Base-by-base conservation (phyloP, 2,888 invertebrate genomes). In the Meteorus colon region DNA sequence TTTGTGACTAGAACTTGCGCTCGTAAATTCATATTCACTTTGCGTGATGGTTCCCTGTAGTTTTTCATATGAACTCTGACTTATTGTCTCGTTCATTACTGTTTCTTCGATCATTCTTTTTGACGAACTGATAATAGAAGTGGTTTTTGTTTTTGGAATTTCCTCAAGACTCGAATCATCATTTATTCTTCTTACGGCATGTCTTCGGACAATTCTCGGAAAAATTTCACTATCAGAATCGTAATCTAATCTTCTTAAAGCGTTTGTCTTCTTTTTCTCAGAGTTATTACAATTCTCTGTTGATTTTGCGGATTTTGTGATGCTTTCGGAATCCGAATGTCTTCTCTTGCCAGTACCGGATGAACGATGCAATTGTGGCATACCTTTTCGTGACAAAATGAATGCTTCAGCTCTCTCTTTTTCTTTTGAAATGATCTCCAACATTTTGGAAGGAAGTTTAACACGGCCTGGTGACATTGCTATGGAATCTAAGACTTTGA, bases 401-500 rank as follows among this genome's bases (percentile, higher is more conserved):
- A 60, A 29, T 10, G 51, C 29, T 16, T 62, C 45, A 1, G 19
- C 67, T 24, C 34, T 63, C 16, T 77, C 71, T 1, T 24, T 29
- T 19, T 69, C 59, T 4, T 68, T 67, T n/a, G 74, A 63, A 2
- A 79, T 75, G 1, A 75, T 72, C 45, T 80, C 74, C 41, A 81
- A 72, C 31, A 81, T 72, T n/a, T 78, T 77, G 0, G 86, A 71
- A 8, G 83, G 82, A 6, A 86, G 75, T 41, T 84, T 86, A 62
- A 84, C 84, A 45, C 84, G 82, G 19, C 85, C 85, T 2, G 86
- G 72, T 72, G 88, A 86, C 60, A 84, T 88, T 0, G 86, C 89
- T 84, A 89, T 88, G 16, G 84, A 84, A 59, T 89, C 89, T 10
- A 89, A 71, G 0, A 86, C 82, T 81, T 84, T 83, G 1, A 86